Conservation (phyloP, 2,888 invertebrate species). For the Macrosoma leucophasiata region DNA sequence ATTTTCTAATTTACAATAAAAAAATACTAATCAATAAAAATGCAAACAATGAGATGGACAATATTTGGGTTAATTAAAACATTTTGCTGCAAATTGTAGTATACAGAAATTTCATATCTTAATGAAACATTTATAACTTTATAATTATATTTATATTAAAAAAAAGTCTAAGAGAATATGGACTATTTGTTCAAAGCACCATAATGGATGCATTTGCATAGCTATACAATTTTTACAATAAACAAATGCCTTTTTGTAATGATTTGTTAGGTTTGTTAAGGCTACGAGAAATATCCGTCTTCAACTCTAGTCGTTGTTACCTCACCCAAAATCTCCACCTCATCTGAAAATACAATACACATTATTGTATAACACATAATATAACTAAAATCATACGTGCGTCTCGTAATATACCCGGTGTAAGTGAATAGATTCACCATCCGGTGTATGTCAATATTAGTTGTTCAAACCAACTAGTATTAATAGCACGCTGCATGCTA, state of each 20-base stretch:
- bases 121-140: constrained; percentile 13
- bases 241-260: constrained; percentile 29
- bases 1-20: constrained; percentile 42
- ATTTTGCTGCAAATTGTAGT: constrained; percentile 32
- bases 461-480: too few relatives aligned
- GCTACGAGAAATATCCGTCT: constrained; percentile 26
- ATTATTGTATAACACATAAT: too few relatives aligned
- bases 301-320: constrained; percentile 34
- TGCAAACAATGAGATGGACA: constrained; percentile 53
- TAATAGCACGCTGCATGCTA: too few relatives aligned
- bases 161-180: constrained; percentile 28
- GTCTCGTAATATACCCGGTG: too few relatives aligned
- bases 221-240: constrained; percentile 24
- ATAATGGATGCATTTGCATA: constrained; percentile 44
- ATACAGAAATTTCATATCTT: constrained; percentile 27
- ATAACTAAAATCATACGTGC: too few relatives aligned
- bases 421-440: too few relatives aligned
- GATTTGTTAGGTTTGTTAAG: constrained; percentile 20
- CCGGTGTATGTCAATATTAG: too few relatives aligned
- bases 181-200: constrained; percentile 56
- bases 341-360: constrained; percentile 49
- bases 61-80: constrained; percentile 40
- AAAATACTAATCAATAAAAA: constrained; percentile 58
- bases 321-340: constrained; percentile 56
- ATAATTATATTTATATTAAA: constrained; percentile 15